Base-by-base conservation (phyloP, 1,140 invertebrate species). In the Drosophila bipectinata region DNA sequence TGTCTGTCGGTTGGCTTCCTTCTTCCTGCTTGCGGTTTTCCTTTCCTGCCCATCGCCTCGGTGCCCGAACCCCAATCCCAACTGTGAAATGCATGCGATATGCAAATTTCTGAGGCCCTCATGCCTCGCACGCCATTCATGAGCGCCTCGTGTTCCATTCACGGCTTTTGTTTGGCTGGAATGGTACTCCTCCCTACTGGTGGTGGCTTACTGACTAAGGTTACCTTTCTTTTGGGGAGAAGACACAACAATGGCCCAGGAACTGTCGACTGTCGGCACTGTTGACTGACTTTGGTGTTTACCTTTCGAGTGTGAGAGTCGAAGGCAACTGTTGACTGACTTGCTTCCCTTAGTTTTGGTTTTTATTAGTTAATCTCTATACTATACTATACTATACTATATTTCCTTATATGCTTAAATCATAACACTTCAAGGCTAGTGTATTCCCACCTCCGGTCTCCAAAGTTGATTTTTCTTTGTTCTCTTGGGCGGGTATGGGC, bases 1-100 rank as follows among this genome's bases (percentile, higher is more conserved):
- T 57, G 34, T 28, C 48, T 75, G 44, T 28, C 32, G 54, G 15
- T 45, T 72, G 71, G 60, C 68, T 79, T 85, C 80, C 80, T 85
- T 84, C 81, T 84, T 84, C 80, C 81, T 84, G 80, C 52, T 80
- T 84, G 80, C 72, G 81, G 77, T 84, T 85, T 84, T 80, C 66
- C 77, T 84, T 80, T 56, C 77, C 59, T 41, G 49, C 51, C 39
- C 64, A 61, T 69, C 64, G 53, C 52, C 56, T 44, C 47, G 18
- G 1, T 18, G 18, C 18, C 18, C 21, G 21, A 21, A 21, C 21
- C 21, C 21, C 0, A 0, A 21, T 3, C 21, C 21, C 21, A 21
- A 21, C 21, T 21, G 21, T 21, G 12, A 14, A 15, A 15, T 44
- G 67, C 80, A 84, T 84, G 80, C 81, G 58, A 84, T 80, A 84